Evolutionary conservation across 2,888 invertebrate species (phyloP).

Genomic region (Ornithoptera priamus): DNA sequence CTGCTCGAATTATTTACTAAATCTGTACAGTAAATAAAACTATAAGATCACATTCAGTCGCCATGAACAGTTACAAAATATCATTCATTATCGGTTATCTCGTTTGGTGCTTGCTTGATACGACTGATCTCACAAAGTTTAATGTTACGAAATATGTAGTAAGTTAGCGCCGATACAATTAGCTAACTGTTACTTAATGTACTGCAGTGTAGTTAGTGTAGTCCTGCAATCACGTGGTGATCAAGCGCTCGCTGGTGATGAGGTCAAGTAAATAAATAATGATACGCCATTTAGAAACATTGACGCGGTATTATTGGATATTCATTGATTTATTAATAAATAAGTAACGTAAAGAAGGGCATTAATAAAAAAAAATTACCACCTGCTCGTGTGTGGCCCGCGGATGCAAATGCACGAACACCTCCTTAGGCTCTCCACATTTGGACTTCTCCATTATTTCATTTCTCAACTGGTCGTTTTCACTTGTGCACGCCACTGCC

Average conservation of each 20-base stretch:
- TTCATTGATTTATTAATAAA: background rate
- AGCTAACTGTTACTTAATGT: background rate
- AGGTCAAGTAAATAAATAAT: slow-evolving; percentile 20
- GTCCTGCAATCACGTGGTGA: slow-evolving; percentile 8
- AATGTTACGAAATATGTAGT: slow-evolving; percentile 6
- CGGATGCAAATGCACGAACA: slow-evolving; percentile 58
- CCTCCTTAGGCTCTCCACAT: slow-evolving; percentile 68
- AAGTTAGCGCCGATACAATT: background rate
- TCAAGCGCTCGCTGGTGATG: slow-evolving; percentile 2
- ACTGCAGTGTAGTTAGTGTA: background rate
- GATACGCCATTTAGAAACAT: slow-evolving; percentile 3
- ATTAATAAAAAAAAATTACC: slow-evolving; percentile 29
- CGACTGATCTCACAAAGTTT: no score
- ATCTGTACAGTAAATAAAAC: background rate
- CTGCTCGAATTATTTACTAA: background rate
- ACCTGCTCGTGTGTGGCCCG: slow-evolving; percentile 64
- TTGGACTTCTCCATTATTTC: slow-evolving; percentile 61
- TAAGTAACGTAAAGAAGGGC: no score
- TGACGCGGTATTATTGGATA: background rate
- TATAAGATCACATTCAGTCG: background rate
- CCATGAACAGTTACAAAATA: background rate
- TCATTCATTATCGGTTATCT: background rate
- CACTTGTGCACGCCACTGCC: slow-evolving; percentile 59
- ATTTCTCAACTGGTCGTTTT: slow-evolving; percentile 51
- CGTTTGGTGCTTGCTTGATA: no score